A percentile compares a stretch with the other conserved stretches of the same genome.
These are phyloP conservation scores for Brachyalestes nurse DNA, from an alignment of 2,797 vertebrate genomes.

Conservation along the genomic window DNA sequence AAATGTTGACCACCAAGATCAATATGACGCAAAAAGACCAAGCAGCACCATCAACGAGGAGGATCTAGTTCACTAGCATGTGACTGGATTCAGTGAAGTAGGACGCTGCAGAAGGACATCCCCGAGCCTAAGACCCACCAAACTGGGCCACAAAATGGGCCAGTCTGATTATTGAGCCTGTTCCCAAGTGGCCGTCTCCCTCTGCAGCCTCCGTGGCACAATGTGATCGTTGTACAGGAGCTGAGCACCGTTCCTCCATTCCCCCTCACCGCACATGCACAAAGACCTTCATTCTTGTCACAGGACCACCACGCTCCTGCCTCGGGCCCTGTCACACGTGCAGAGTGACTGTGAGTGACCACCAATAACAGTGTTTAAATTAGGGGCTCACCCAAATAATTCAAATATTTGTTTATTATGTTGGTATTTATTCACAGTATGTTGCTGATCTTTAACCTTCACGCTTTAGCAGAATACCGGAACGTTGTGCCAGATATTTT, in stretches of 20 bases:
- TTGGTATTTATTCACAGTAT: too few species aligned
- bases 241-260: not conserved
- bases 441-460: too few species aligned
- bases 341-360: not conserved
- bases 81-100: not conserved
- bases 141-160: not conserved
- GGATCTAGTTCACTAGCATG: not conserved
- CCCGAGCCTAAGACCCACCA: not conserved
- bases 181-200: not conserved
- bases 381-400: too few species aligned
- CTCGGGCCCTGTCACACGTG: not conserved
- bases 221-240: constrained; percentile 14
- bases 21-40: not conserved
- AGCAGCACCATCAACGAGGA: not conserved
- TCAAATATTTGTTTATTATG: too few species aligned
- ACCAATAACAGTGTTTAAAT: not conserved
- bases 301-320: constrained; percentile 7
- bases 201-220: not conserved
- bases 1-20: too few species aligned
- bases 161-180: not conserved
- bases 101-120: constrained; percentile 2
- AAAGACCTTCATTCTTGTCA: constrained; percentile 10
- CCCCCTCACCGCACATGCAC: constrained; percentile 4
- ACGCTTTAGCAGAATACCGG: too few species aligned
- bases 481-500: too few species aligned